Percentiles rank a stretch among this genome's conserved stretches.
Evolutionary conservation across 2,797 vertebrate species (phyloP).

Genomic region (Melanogrammus aeglefinus): DNA sequence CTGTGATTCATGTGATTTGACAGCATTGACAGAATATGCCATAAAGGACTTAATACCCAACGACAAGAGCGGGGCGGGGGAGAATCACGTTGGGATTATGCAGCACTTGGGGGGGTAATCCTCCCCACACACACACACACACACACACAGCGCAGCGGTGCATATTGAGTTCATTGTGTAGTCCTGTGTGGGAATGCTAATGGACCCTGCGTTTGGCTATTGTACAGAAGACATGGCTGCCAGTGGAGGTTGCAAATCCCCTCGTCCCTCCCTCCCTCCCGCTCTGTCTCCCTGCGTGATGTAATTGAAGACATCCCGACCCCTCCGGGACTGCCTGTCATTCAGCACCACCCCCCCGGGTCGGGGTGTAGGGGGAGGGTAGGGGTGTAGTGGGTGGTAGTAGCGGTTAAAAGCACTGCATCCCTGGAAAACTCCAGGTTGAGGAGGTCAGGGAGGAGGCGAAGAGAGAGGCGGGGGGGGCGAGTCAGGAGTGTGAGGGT

Average conservation of each 20-base stretch:
- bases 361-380: not conserved
- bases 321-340: conserved; percentile 36
- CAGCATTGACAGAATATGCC: conserved; percentile 24
- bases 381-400: not conserved
- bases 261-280: not conserved
- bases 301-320: conserved; percentile 14
- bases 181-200: conserved; percentile 45
- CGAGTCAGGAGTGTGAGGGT: conserved; percentile 5
- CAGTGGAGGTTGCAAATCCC: too few relatives aligned
- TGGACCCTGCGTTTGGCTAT: conserved; percentile 12
- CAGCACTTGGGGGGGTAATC: not conserved
- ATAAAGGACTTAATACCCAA: conserved; percentile 35
- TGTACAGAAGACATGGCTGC: not conserved
- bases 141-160: conserved; percentile 22
- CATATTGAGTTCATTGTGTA: conserved; percentile 41
- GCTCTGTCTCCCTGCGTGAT: conserved; percentile 19
- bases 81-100: conserved; percentile 1
- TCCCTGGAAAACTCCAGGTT: not conserved
- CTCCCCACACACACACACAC: too few relatives aligned
- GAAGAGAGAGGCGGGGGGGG: conserved; percentile 20
- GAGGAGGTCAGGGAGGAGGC: conserved; percentile 23
- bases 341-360: conserved; percentile 20
- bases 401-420: not conserved
- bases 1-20: conserved; percentile 37
- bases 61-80: conserved; percentile 15